phyloP scores from a whole-genome alignment of 2,888 invertebrate genomes.

The Beris morrisii region DNA sequence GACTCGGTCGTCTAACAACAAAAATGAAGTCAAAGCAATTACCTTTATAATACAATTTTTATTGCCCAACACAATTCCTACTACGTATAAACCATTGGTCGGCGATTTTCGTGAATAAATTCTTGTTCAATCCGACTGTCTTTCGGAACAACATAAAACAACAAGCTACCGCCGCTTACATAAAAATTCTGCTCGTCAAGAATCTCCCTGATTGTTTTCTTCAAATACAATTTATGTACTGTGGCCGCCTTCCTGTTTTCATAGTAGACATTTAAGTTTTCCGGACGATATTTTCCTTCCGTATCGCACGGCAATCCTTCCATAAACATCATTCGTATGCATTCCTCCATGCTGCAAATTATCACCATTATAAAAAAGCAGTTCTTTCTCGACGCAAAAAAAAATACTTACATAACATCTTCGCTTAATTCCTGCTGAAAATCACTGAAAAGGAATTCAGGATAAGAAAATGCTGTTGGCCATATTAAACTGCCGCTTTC shows the following conservation, averaged over 20 bases:
- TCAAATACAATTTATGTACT: slow-evolving; percentile 62
- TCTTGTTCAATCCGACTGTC: slow-evolving; percentile 49
- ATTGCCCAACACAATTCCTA: too few relatives aligned
- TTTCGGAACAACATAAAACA: slow-evolving; percentile 53
- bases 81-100: slow-evolving; percentile 41
- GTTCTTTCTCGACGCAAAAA: not conserved
- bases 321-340: slow-evolving; percentile 68
- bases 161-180: slow-evolving; percentile 50
- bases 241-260: slow-evolving; percentile 66
- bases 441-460: slow-evolving; percentile 85
- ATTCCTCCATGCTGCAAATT: slow-evolving; percentile 60
- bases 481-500: slow-evolving; percentile 67
- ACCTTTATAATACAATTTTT: too few relatives aligned
- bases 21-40: too few relatives aligned
- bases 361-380: not conserved
- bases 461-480: slow-evolving; percentile 89
- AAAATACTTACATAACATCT: slow-evolving; percentile 60
- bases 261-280: slow-evolving; percentile 70
- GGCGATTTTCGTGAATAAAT: slow-evolving; percentile 48
- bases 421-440: slow-evolving; percentile 82
- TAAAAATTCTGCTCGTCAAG: slow-evolving; percentile 58
- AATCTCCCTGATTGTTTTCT: slow-evolving; percentile 63
- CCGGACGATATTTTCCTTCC: slow-evolving; percentile 63
- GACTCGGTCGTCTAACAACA: too few relatives aligned
- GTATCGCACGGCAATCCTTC: slow-evolving; percentile 74